Base-by-base conservation (phyloP, 2,113 vertebrate species). In the Etheostoma spectabile region DNA sequence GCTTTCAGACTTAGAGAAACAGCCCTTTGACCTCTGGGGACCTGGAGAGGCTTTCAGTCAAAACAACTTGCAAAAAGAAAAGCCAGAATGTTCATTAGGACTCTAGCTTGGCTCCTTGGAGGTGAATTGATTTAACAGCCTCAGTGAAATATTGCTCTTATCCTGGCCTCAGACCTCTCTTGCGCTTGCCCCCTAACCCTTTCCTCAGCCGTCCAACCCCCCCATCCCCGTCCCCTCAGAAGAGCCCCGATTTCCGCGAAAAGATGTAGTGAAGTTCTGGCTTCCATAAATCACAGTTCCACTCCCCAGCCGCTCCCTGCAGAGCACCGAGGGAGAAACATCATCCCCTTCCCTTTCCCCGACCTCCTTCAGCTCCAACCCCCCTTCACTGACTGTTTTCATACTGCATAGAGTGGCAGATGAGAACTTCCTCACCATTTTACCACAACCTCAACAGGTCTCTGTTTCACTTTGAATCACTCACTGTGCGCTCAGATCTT, bases 221-320 rank as follows among this genome's bases (percentile, higher is more conserved):
- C 42, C 35, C 27, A 3, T 11, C 16, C 64, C 53, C 1, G 8
- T 8, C 8, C 24, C 19, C 30, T 55, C 60, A 81, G 71, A 92
- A 85, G 46, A 64, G 49, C 74, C 86, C 70, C 1, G 1, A 86
- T 91, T 94, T 94, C 93, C 92, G 91, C 87, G 92, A 93, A 92
- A 95, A 93, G 78, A 83, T 93, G 80, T 72, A 89, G 85, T 69
- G 57, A 86, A 92, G 80, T 85, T 88, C 82, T 92, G 81, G 71
- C 74, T 66, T 80, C 80, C 66, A 93, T 93, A 94, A 95, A 95
- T 95, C 93, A 93, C 83, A 61, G 83, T n/a, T 85, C 66, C 64
- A 69, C 91, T 92, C 88, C 80, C 76, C n/a, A 49, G 77, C 84
- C 49, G 53, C 75, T 89, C 88, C 92, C 87, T 80, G 68, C 82